Evolutionary conservation across 2,113 vertebrate species (phyloP).

Genomic region (Dendropsophus ebraccatus): DNA sequence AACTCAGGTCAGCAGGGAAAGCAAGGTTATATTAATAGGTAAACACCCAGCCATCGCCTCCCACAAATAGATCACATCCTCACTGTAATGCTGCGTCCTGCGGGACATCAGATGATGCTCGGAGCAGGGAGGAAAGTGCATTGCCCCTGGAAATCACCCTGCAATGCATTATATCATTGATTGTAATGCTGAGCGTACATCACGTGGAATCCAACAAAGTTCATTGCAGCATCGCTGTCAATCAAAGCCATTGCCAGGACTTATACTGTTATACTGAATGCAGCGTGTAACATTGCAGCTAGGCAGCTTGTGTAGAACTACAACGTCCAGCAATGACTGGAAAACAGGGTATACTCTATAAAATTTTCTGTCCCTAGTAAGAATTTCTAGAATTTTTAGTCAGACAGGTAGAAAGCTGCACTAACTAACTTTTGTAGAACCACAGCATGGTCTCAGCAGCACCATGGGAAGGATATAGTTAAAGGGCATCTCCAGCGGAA

Average conservation of each 20-base stretch:
- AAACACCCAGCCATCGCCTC: slow-evolving; percentile 67
- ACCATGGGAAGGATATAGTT: no score
- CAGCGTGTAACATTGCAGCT: background rate
- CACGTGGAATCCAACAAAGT: background rate
- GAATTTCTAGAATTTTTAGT: no score
- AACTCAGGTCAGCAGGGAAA: slow-evolving; percentile 79
- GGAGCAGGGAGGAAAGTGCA: background rate
- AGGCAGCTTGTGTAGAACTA: background rate
- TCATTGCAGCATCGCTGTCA: background rate
- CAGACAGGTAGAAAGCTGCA: no score
- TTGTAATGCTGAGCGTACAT: background rate
- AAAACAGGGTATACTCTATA: no score
- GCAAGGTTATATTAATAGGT: slow-evolving; percentile 75
- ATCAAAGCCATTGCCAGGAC: background rate
- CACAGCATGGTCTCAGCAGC: no score
- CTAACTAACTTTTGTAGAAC: no score
- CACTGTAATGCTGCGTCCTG: background rate
- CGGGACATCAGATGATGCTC: background rate
- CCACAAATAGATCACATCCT: slow-evolving; percentile 47
- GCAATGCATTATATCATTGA: background rate
- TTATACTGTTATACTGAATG: no score
- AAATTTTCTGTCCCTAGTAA: no score
- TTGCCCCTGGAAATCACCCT: slow-evolving; percentile 2
- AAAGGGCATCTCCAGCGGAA: no score
- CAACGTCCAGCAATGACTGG: background rate